Evolutionary conservation across 2,113 vertebrate species (phyloP).

Genomic region (Sturnus vulgaris): DNA sequence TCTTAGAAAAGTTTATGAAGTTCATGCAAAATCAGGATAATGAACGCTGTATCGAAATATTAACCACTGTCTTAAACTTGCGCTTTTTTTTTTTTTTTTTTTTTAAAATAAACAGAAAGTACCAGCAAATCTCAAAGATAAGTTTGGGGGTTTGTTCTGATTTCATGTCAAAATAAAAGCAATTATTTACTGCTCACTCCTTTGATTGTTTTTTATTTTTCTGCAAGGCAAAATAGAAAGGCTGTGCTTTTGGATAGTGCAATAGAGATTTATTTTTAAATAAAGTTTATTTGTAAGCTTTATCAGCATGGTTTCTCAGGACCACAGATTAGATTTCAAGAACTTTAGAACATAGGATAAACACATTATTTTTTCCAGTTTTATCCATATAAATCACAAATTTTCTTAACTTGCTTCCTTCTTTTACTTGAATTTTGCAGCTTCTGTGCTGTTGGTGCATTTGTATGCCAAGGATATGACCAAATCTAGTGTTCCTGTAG

Average conservation of each 20-base stretch:
- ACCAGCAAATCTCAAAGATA: neutral
- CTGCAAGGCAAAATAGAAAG: neutral
- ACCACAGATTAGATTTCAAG: neutral
- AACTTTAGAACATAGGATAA: neutral
- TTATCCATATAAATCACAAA: neutral
- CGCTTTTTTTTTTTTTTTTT: neutral
- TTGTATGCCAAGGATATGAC: neutral
- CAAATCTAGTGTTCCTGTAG: neutral
- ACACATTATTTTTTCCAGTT: neutral
- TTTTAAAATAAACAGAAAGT: neutral
- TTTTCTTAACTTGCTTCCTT: neutral
- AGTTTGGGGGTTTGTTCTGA: neutral
- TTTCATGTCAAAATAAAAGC: neutral
- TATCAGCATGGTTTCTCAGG: neutral
- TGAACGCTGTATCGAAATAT: neutral
- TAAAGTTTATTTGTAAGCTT: neutral
- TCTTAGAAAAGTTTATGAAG: neutral
- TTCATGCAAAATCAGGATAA: neutral
- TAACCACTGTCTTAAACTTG: neutral
- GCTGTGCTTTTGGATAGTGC: neutral
- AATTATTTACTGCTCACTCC: neutral
- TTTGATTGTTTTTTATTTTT: neutral
- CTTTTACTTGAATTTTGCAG: neutral
- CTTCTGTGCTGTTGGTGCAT: neutral
- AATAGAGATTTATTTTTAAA: neutral